phyloP scores from a whole-genome alignment of 2,797 vertebrate species.

The Arrhamphus sclerolepis region DNA sequence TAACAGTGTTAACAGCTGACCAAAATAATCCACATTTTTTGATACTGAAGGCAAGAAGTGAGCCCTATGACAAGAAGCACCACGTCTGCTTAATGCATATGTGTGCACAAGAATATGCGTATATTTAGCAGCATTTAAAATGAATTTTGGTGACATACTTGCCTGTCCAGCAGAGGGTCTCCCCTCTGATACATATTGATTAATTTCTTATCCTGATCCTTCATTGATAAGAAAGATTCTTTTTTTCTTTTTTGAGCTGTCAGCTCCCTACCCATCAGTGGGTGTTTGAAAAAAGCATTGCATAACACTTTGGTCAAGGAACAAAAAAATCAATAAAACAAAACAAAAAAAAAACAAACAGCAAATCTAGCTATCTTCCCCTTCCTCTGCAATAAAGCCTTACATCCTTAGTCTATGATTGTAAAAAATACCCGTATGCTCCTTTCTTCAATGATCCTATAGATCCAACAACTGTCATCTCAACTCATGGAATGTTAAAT shows the following conservation, averaged over 20 bases:
- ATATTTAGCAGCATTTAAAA: conserved; percentile 58
- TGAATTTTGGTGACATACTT: conserved; percentile 53
- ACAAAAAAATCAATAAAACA: conserved; percentile 37
- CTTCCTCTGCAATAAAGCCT: conserved; percentile 66
- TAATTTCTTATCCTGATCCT: conserved; percentile 75
- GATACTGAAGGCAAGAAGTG: conserved; percentile 18
- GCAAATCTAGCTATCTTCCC: conserved; percentile 63
- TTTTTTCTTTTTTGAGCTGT: conserved; percentile 53
- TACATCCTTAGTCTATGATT: conserved; percentile 79
- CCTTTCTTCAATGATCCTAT: conserved; percentile 63
- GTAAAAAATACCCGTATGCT: conserved; percentile 82
- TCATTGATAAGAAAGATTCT: conserved; percentile 67
- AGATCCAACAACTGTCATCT: conserved; percentile 61
- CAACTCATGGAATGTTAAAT: conserved; percentile 73
- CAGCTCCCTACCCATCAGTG: conserved; percentile 65
- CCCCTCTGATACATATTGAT: conserved; percentile 66
- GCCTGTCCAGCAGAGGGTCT: conserved; percentile 58
- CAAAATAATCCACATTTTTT: conserved; percentile 1
- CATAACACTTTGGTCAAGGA: conserved; percentile 83
- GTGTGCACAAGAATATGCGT: conserved; percentile 21
- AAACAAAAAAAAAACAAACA: conserved; percentile 54
- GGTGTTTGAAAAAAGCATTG: conserved; percentile 73
- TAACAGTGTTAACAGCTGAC: neutral
- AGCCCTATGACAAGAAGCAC: conserved; percentile 14
- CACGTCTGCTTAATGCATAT: conserved; percentile 38